Evolutionary conservation across 2,888 invertebrate genomes (phyloP).

Genomic region (Encarsia formosa): DNA sequence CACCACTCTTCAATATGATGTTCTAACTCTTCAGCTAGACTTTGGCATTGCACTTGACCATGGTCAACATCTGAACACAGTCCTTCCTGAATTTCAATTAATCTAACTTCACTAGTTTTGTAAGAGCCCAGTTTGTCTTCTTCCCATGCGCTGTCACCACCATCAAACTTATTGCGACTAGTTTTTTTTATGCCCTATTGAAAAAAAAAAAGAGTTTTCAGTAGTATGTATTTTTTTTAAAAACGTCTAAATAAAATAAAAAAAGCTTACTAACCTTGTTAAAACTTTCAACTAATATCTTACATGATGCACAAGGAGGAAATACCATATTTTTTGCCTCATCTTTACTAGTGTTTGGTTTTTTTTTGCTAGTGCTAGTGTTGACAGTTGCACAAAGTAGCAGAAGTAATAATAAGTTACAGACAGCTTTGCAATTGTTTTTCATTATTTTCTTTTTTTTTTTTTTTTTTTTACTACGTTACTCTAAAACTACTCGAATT

Average conservation of each 20-base stretch:
- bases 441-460: conserved; percentile 22
- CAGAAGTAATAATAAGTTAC: conserved; percentile 6
- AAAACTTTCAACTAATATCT: conserved; percentile 70
- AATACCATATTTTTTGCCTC: conserved; percentile 53
- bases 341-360: conserved; percentile 33
- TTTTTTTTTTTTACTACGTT: too few species aligned
- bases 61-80: conserved; percentile 73
- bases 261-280: conserved; percentile 52
- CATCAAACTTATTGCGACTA: conserved; percentile 83
- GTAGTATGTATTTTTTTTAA: neutral
- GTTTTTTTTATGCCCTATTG: conserved; percentile 77
- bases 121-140: conserved; percentile 81
- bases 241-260: neutral
- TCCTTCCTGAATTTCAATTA: conserved; percentile 86
- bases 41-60: conserved; percentile 75
- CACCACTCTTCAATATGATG: conserved; percentile 85
- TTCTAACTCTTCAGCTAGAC: conserved; percentile 80
- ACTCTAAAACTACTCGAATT: too few species aligned
- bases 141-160: conserved; percentile 92
- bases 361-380: conserved; percentile 3
- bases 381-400: conserved; percentile 13
- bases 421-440: conserved; percentile 3
- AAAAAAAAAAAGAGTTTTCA: too few species aligned
- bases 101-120: conserved; percentile 80
- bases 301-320: conserved; percentile 78